Evolutionary conservation across 2,797 vertebrate genomes (phyloP), one percentile per base, ranked within the genome.

Genomic region (Harpagifer antarcticus): DNA sequence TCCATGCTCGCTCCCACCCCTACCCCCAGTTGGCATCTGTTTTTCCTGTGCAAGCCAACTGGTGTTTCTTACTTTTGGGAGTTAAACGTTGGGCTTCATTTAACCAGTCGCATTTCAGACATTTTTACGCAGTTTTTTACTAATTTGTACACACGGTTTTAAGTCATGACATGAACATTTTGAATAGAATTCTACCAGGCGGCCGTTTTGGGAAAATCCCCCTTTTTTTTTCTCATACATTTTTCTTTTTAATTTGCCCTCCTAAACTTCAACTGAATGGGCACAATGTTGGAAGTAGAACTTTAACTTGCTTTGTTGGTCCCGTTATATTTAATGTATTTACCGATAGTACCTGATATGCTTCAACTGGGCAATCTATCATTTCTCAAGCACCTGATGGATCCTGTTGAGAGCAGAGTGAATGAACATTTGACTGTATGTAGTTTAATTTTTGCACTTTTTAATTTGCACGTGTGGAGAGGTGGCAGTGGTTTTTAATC

Each of bases 61-160:
- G 96, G 93, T 81, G 96, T 97, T 97, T 97, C 97, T 97, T 99
- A 98, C 97, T 98, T 97, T 97, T 95, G 96, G 95, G 93, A 95
- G 94, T 94, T 97, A 95, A 97, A 96, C 94, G 96, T 96, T 96
- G 96, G 95, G 96, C 96, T 98, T 98, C 96, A 98, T 97, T 98
- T 97, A 97, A 97, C 96, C 96, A 97, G 97, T 97, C 97, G 97
- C 97, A 98, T 97, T 98, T 97, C 97, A 97, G 97, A 96, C 95
- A 98, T 97, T 98, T 94, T 99, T 98, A 98, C 94, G 97, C 96
- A 96, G 96, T 99, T 99, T 99, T 96, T 98, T 98, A 99, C 97
- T 96, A 95, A 97, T 98, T 99, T 99, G 98, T 99, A 99, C 96
- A 98, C 97, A 93, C 95, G 94, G 97, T 99, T 99, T 99, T 99